Base-by-base conservation (phyloP, 2,888 invertebrate species). In the Brenthis daphne region DNA sequence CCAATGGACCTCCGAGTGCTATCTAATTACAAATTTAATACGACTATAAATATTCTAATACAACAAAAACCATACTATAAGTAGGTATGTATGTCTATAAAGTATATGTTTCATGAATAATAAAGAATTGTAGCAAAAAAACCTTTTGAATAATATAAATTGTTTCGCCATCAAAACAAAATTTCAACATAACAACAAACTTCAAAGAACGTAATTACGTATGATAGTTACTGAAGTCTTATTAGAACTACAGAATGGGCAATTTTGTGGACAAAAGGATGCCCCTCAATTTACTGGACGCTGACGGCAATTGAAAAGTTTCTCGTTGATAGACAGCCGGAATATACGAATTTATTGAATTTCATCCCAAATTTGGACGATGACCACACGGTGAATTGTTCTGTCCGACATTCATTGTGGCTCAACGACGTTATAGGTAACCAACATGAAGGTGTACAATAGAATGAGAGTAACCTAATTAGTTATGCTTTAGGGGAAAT, bases 181-280 rank as follows among this genome's bases (percentile, higher is more conserved):
- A 85, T 82, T 67, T 43, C 48, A 58, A 65, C 56, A 63, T 56
- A 64, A 64, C 57, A 69, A 68, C 69, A 79, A 79, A 88, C 87
- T 87, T 90, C 90, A 90, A 92, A 87, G 86, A 85, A 81, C 82
- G 84, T 84, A 86, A 85, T 85, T 82, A 86, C 82, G 78, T 82
- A 87, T 87, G 87, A 78, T 90, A 90, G 90, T 89, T 90, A 77
- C 79, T 82, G 85, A 84, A 85, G 83, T 88, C 87, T 87, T 90
- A 90, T 89, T 90, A 90, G 81, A 85, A 82, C 81, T 85, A 85
- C 84, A 84, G 85, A 88, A 90, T 89, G 89, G 88, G 89, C 89
- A 89, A 92, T 92, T 92, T 90, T 74, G 84, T 78, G 88, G 89
- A 92, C 90, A 92, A 92, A 89, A 88, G 89, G 85, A 82, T 80